phyloP scores from a whole-genome alignment of 2,113 vertebrate genomes.

The Colinus virginianus region DNA sequence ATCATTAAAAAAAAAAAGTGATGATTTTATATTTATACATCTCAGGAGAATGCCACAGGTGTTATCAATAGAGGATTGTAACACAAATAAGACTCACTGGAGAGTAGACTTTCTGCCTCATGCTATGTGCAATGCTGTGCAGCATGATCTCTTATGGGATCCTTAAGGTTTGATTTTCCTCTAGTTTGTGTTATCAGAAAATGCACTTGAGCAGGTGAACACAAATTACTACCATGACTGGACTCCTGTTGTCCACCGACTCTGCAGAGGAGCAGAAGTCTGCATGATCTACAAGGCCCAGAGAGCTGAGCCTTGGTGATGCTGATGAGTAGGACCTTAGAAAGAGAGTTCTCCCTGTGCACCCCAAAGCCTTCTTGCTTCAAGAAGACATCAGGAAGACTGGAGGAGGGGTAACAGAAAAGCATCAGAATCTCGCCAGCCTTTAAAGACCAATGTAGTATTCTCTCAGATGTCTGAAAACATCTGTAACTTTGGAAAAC shows the following conservation, averaged over 20 bases:
- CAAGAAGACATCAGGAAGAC: neutral
- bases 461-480: neutral
- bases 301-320: neutral
- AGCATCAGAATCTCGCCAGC: neutral
- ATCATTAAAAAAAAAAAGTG: neutral
- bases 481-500: neutral
- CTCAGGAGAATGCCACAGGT: neutral
- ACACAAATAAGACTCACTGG: neutral
- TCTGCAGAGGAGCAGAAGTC: neutral
- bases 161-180: slow-evolving; percentile 12
- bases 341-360: neutral
- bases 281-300: neutral
- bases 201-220: neutral
- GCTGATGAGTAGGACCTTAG: neutral
- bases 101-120: neutral
- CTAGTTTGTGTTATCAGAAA: neutral
- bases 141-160: neutral
- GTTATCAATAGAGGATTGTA: neutral
- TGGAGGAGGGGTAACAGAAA: neutral
- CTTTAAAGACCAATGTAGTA: neutral
- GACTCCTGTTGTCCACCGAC: neutral
- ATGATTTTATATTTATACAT: neutral
- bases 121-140: neutral
- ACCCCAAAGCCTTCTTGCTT: neutral
- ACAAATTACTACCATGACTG: neutral